Conservation (phyloP, 2,797 vertebrate genomes). For the Australoheros facetus region DNA sequence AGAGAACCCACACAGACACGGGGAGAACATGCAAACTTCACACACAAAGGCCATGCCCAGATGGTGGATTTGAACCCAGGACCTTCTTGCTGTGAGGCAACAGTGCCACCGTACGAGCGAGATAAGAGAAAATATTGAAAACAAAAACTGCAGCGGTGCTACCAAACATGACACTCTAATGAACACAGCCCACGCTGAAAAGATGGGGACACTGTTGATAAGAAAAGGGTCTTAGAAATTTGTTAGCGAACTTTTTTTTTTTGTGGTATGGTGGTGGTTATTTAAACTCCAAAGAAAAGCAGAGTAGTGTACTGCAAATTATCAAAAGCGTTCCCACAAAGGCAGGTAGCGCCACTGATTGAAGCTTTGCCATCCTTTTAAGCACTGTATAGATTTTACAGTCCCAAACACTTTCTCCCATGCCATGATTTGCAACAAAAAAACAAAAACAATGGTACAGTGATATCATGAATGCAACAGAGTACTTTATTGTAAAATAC, state of each 20-base stretch:
- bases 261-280: not conserved
- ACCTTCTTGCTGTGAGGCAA: no score
- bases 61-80: no score
- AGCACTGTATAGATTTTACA: not conserved
- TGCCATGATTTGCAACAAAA: not conserved
- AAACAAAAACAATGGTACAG: not conserved
- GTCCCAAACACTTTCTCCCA: not conserved
- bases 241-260: no score
- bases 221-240: no score
- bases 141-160: not conserved
- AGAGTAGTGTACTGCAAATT: no score
- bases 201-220: not conserved
- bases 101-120: no score
- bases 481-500: not conserved
- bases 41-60: no score
- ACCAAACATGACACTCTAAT: not conserved
- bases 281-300: not conserved
- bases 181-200: fast-evolving
- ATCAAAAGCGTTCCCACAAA: no score
- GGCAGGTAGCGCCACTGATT: no score
- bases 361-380: not conserved
- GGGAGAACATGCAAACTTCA: no score
- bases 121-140: not conserved
- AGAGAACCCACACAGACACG: no score
- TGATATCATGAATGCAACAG: not conserved